Evolutionary conservation across 2,797 vertebrate genomes (phyloP).

Genomic region (Sylvilagus floridanus): DNA sequence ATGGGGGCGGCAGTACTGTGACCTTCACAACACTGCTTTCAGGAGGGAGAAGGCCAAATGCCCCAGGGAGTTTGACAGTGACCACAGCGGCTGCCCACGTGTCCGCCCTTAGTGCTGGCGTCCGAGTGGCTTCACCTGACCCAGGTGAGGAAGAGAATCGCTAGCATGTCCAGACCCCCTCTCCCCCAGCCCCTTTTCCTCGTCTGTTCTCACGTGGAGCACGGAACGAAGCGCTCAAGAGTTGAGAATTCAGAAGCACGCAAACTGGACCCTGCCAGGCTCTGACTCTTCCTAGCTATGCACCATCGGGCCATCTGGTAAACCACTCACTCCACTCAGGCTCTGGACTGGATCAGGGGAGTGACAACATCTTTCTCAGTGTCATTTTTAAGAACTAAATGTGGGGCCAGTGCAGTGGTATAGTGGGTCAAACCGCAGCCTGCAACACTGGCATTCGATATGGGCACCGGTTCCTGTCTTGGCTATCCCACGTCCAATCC

Average conservation of each 20-base stretch:
- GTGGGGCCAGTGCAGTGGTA: too few species aligned
- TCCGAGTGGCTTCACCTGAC: not conserved
- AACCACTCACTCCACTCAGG: not conserved
- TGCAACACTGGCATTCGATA: too few species aligned
- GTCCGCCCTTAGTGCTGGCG: not conserved
- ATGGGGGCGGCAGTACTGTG: not conserved
- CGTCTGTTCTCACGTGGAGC: fast-evolving
- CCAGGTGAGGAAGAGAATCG: not conserved
- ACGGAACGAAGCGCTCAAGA: fast-evolving
- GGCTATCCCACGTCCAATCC: too few species aligned
- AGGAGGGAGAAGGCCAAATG: not conserved
- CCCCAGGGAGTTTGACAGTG: not conserved
- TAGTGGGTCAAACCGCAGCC: too few species aligned
- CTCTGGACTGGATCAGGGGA: not conserved
- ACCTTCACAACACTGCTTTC: not conserved
- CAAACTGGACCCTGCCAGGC: too few species aligned
- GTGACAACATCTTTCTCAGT: not conserved
- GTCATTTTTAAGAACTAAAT: not conserved
- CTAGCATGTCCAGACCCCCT: not conserved
- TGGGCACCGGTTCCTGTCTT: too few species aligned
- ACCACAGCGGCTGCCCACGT: too few species aligned
- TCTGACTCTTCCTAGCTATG: fast-evolving
- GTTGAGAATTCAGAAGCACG: not conserved
- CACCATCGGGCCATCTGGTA: not conserved
- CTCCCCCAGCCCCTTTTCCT: not conserved